phyloP scores from a whole-genome alignment of 2,113 vertebrate genomes.

The Chaetura pelagica region DNA sequence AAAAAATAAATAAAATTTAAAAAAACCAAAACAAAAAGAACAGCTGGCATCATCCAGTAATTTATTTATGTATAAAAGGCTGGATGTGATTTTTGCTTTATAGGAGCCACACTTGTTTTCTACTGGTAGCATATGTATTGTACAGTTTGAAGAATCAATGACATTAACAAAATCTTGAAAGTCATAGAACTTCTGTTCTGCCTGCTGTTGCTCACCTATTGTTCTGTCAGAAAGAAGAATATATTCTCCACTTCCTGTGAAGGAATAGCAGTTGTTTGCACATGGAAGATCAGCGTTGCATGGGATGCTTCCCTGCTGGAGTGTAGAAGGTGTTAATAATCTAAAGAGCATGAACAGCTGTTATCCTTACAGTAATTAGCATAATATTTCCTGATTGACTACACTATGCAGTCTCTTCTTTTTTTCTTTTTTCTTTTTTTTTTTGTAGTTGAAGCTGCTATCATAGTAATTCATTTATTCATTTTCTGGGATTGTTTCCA shows the following conservation, averaged over 20 bases:
- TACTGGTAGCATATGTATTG: slow-evolving; percentile 13
- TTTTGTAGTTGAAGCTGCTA: background rate
- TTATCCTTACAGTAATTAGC: slow-evolving; percentile 40
- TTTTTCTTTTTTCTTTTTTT: background rate
- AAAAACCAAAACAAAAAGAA: background rate
- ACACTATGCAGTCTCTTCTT: background rate
- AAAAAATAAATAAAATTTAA: background rate
- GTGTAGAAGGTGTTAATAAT: slow-evolving; percentile 34
- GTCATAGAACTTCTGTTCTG: slow-evolving; percentile 59
- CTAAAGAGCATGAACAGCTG: slow-evolving; percentile 51
- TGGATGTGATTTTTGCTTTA: background rate
- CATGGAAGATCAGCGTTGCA: background rate
- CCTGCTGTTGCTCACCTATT: slow-evolving; percentile 57
- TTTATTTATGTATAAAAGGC: background rate
- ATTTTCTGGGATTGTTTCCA: slow-evolving; percentile 30
- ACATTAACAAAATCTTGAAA: slow-evolving; percentile 54
- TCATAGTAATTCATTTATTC: background rate
- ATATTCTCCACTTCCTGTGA: slow-evolving; percentile 8
- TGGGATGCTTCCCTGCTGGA: slow-evolving; percentile 12
- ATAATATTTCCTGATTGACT: slow-evolving; percentile 50
- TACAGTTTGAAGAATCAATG: background rate
- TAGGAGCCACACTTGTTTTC: background rate
- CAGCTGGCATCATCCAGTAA: background rate
- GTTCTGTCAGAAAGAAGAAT: slow-evolving; percentile 42
- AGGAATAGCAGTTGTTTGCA: slow-evolving; percentile 44